phyloP scores from a whole-genome alignment of 37 sponge, comb jelly and placozoan genomes.

The Hormiphora californensis region DNA sequence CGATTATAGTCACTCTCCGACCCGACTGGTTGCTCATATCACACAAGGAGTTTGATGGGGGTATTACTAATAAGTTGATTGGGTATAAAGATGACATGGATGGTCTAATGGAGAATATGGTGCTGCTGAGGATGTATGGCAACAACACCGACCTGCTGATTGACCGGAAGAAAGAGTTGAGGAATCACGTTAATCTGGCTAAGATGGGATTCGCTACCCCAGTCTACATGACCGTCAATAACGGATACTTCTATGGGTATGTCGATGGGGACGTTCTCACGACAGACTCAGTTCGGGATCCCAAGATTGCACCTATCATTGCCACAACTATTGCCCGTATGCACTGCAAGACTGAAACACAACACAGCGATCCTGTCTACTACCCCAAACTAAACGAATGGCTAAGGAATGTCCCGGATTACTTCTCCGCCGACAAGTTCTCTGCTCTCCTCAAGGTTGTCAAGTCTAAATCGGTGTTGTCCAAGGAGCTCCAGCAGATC shows the following conservation, averaged over 20 bases:
- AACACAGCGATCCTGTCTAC: not conserved
- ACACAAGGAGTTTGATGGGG: constrained; percentile 40
- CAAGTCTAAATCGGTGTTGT: not conserved
- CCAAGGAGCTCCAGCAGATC: not conserved
- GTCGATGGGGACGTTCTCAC: constrained; percentile 46
- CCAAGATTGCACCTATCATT: constrained; percentile 46
- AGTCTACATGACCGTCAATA: constrained; percentile 17
- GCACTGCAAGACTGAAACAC: constrained; percentile 56
- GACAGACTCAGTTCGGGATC: constrained; percentile 57
- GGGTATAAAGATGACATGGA: constrained; percentile 43
- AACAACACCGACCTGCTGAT: constrained; percentile 47
- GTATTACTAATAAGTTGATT: constrained; percentile 56
- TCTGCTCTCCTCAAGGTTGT: not conserved
- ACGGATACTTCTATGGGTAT: constrained; percentile 55
- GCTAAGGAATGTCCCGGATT: constrained; percentile 2
- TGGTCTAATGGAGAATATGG: not conserved
- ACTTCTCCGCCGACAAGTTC: constrained; percentile 15
- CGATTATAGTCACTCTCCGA: not conserved
- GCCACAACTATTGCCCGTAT: constrained; percentile 63
- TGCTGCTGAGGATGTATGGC: constrained; percentile 55
- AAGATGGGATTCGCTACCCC: constrained; percentile 25
- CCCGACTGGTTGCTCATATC: not conserved
- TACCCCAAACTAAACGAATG: not conserved
- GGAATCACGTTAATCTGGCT: constrained; percentile 21
- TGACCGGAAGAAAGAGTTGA: constrained; percentile 49